Conservation (phyloP, 2,113 vertebrate genomes). For the Poecilia latipinna region DNA sequence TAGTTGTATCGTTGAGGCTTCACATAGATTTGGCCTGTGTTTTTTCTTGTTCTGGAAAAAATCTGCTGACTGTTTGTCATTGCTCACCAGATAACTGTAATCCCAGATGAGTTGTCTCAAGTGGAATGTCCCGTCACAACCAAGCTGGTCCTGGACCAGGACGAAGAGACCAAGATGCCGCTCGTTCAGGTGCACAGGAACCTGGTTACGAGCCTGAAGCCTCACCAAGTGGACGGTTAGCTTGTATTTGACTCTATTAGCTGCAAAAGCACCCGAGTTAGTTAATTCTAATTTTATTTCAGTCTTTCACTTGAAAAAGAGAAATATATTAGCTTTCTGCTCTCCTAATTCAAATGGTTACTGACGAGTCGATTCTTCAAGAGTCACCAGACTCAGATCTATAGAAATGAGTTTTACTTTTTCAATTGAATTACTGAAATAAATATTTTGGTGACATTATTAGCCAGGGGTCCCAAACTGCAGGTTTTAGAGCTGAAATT, state of each 20-base stretch:
- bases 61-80: background rate
- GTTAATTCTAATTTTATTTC: no score
- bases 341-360: background rate
- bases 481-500: no score
- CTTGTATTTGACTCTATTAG: slow-evolving; percentile 4
- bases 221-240: slow-evolving; percentile 87
- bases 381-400: no score
- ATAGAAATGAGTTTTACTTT: no score
- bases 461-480: no score
- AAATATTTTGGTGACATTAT: no score
- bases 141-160: slow-evolving; percentile 94
- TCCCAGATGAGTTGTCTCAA: slow-evolving; percentile 84
- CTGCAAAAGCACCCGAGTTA: no score
- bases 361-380: no score
- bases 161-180: slow-evolving; percentile 89
- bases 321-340: background rate
- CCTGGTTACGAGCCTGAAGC: slow-evolving; percentile 92
- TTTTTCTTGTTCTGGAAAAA: background rate
- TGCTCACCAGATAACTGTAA: slow-evolving; percentile 83
- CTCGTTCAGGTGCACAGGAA: slow-evolving; percentile 91
- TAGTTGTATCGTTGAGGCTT: background rate
- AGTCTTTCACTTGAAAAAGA: background rate
- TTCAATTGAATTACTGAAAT: no score
- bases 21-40: no score
- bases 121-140: slow-evolving; percentile 88